Base-by-base conservation (phyloP, 1,140 invertebrate species). In the Euschistus heros region DNA sequence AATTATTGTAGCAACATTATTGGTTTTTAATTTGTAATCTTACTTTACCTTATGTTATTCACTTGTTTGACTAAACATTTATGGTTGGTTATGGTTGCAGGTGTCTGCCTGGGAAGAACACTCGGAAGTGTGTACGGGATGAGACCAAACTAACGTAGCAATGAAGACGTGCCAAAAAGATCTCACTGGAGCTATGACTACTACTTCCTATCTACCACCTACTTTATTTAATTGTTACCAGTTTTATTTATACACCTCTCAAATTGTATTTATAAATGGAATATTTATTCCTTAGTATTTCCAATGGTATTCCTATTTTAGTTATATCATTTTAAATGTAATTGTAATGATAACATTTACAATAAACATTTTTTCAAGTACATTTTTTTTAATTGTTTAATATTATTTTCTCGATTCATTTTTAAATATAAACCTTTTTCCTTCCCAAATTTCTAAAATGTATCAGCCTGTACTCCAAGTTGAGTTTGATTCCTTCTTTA, bases 61-160 rank as follows among this genome's bases (percentile, higher is more conserved):
- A 22, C 13, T 13, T 50, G 1, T 8, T 54, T 22, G 2, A 54
- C n/a, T 7, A 54, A 54, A 22, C 5, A 17, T 22, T 17, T 7
- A 33, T 59, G 66, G 8, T 44, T 63, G 54, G 59, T 64, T 59
- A 72, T 69, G 72, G 69, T 70, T 79, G 76, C 68, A 90, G 88
- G 86, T 89, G 55, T 80, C 84, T 61, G 86, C 87, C 15, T 91
- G 88, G 88, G 87, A 89, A 72, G 86, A 89, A 65, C 88, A 89
- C 75, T 89, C 87, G n/a, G 87, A 91, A 75, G 66, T 87, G 65
- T 89, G 86, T 76, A 85, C 84, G 8, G 84, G 86, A 73, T 89
- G 82, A 80, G 70, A 30, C 18, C 14, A 61, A 61, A 50, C 47
- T 6, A 26, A 57, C 24, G 30, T 61, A 61, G 26, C 59, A 61